A percentile compares a stretch with the other conserved stretches of the same genome.
Conservation (phyloP, 2,888 invertebrate species). For the Reticulitermes lucifugus region DNA sequence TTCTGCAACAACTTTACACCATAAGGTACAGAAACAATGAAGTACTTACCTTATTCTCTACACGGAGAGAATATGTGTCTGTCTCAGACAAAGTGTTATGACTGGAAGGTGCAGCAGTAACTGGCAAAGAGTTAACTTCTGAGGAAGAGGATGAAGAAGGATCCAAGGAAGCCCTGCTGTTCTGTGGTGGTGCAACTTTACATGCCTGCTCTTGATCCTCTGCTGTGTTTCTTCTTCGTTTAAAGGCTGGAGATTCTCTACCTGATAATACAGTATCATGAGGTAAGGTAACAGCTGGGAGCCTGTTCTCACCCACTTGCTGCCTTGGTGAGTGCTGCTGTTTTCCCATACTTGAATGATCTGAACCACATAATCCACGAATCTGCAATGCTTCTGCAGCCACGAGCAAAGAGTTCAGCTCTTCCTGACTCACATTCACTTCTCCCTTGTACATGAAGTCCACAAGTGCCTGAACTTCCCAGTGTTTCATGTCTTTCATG, state of each 20-base stretch:
- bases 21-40: too few species aligned
- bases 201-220: constrained; percentile 25
- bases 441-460: constrained; percentile 94
- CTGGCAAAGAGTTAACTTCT: constrained; percentile 11
- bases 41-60: constrained; percentile 25
- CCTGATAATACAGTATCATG: constrained; percentile 41
- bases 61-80: background rate
- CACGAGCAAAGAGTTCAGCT: constrained; percentile 82
- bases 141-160: background rate
- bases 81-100: background rate
- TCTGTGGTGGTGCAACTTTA: background rate
- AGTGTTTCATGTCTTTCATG: constrained; percentile 85
- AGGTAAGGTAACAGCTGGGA: constrained; percentile 38
- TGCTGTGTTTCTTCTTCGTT: constrained; percentile 28
- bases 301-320: background rate
- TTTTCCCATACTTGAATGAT: background rate
- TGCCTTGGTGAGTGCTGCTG: background rate
- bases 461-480: constrained; percentile 87
- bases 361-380: constrained; percentile 50
- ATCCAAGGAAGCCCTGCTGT: background rate
- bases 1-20: too few species aligned
- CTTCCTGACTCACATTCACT: constrained; percentile 78
- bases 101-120: background rate
- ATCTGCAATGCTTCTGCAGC: constrained; percentile 84
- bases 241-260: constrained; percentile 28